Evolutionary conservation across 2,888 invertebrate species (phyloP).

Genomic region (Mystacides longicornis): DNA sequence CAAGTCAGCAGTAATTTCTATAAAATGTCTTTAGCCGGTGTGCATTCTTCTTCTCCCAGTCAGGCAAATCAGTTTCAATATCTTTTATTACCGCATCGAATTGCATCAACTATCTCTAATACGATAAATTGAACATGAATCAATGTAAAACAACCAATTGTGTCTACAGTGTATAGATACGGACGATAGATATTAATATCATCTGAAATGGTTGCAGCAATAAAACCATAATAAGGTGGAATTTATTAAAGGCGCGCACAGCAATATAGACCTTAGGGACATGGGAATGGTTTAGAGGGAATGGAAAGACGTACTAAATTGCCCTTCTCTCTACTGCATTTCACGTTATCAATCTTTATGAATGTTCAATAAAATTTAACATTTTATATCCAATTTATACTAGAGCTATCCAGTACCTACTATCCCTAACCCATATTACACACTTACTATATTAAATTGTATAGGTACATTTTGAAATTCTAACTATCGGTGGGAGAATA

Average conservation of each 20-base stretch:
- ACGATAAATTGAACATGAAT: conserved; percentile 11
- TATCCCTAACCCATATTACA: no score
- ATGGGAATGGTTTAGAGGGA: background rate
- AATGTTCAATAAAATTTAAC: conserved; percentile 21
- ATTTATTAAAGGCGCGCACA: background rate
- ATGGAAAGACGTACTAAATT: conserved; percentile 6
- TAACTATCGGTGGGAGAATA: no score
- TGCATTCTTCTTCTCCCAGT: no score
- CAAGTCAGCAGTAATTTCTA: no score
- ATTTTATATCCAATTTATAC: conserved; percentile 9
- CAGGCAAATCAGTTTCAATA: background rate
- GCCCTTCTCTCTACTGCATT: conserved; percentile 4
- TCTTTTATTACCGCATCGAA: conserved; percentile 20
- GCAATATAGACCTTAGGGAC: background rate
- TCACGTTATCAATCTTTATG: conserved; percentile 22
- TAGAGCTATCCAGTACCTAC: no score
- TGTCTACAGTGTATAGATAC: no score
- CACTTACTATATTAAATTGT: no score
- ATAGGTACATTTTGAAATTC: no score
- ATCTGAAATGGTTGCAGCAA: background rate
- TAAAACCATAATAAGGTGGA: background rate
- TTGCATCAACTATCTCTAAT: conserved; percentile 10
- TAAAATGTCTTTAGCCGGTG: no score
- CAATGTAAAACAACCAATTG: background rate
- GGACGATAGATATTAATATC: background rate